Conservation (phyloP, 1,140 invertebrate genomes). For the Grapholita molesta region DNA sequence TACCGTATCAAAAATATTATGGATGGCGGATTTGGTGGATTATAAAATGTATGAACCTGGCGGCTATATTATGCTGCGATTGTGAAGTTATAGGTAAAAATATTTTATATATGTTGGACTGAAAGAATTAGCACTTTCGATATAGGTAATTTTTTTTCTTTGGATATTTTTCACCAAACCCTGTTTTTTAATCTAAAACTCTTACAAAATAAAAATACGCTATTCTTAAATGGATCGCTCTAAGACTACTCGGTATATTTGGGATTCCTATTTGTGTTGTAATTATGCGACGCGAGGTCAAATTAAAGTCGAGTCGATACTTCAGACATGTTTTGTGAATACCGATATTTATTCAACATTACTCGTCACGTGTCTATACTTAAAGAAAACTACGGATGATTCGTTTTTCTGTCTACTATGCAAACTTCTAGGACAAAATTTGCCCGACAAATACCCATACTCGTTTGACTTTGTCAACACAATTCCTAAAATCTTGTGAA, state of each 20-base stretch:
- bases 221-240: not conserved
- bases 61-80: not conserved
- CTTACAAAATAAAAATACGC: too few species aligned
- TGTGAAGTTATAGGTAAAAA: too few species aligned
- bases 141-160: too few species aligned
- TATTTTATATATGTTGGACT: not conserved
- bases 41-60: not conserved
- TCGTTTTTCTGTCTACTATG: not conserved
- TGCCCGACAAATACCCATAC: slow-evolving; percentile 8
- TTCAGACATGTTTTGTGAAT: not conserved
- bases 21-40: too few species aligned
- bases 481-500: not conserved
- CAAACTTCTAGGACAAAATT: not conserved
- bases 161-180: too few species aligned
- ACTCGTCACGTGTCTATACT: not conserved
- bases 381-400: not conserved
- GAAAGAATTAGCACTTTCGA: too few species aligned
- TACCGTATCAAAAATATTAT: not conserved
- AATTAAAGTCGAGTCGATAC: not conserved
- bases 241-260: not conserved
- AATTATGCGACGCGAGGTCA: not conserved
- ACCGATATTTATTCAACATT: not conserved
- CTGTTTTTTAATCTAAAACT: too few species aligned
- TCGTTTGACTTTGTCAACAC: not conserved
- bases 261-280: too few species aligned